Conservation (phyloP, 2,113 vertebrate genomes). For the Eulacestoma nigropectus region DNA sequence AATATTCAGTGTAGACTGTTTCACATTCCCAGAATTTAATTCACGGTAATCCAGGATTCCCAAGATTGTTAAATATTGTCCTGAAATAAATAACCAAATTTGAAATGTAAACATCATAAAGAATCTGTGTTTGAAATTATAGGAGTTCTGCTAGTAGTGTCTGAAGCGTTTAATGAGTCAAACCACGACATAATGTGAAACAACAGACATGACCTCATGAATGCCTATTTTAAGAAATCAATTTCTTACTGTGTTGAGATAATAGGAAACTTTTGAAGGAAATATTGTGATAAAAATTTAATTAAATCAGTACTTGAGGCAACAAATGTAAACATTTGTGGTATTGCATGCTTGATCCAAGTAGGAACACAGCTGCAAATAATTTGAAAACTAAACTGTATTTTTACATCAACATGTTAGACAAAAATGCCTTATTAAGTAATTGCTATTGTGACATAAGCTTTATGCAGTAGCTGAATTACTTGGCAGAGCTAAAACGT, state of each 20-base stretch:
- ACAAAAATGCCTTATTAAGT: slow-evolving; percentile 70
- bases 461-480: slow-evolving; percentile 58
- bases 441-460: slow-evolving; percentile 74
- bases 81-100: not conserved
- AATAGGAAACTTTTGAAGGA: not conserved
- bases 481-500: slow-evolving; percentile 60
- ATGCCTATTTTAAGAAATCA: not conserved
- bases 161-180: not conserved
- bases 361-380: slow-evolving; percentile 55
- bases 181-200: too few relatives aligned
- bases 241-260: not conserved
- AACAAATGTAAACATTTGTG: slow-evolving; percentile 40
- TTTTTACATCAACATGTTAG: slow-evolving; percentile 64
- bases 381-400: slow-evolving; percentile 67
- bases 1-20: not conserved
- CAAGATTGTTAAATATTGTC: not conserved
- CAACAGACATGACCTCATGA: not conserved
- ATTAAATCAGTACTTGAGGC: slow-evolving; percentile 32
- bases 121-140: not conserved
- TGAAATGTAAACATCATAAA: not conserved
- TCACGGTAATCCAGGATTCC: not conserved
- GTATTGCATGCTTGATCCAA: slow-evolving; percentile 31
- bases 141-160: not conserved
- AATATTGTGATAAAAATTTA: slow-evolving; percentile 31
- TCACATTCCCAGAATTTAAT: not conserved